Conservation (phyloP, 2,888 invertebrate species). For the Hermaeophaga mercurialis region DNA sequence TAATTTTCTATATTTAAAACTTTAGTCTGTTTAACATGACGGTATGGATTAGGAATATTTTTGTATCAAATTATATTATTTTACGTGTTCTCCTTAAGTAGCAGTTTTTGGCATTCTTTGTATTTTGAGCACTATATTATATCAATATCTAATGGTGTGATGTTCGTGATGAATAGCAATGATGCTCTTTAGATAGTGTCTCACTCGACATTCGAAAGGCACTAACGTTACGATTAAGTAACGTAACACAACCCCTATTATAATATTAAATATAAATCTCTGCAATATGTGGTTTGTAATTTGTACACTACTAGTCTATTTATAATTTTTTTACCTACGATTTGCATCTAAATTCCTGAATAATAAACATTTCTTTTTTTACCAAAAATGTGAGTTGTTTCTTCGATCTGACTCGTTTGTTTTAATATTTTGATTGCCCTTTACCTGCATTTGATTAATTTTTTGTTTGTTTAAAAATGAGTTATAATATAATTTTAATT, state of each 20-base stretch:
- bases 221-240: slow-evolving; percentile 56
- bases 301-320: slow-evolving; percentile 50
- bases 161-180: slow-evolving; percentile 34
- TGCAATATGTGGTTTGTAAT: slow-evolving; percentile 55
- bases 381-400: slow-evolving; percentile 33
- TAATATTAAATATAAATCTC: slow-evolving; percentile 57
- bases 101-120: background rate
- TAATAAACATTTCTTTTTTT: slow-evolving; percentile 28
- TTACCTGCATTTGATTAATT: slow-evolving; percentile 49
- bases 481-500: slow-evolving; percentile 23
- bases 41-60: too few species aligned
- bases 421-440: slow-evolving; percentile 53
- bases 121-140: slow-evolving; percentile 37
- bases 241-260: slow-evolving; percentile 58
- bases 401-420: slow-evolving; percentile 49
- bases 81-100: too few species aligned
- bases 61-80: too few species aligned
- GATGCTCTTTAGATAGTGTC: slow-evolving; percentile 49
- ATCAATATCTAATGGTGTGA: slow-evolving; percentile 51
- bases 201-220: slow-evolving; percentile 59
- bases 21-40: too few species aligned
- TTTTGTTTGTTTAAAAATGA: slow-evolving; percentile 29
- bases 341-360: slow-evolving; percentile 29
- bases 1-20: too few species aligned
- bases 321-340: slow-evolving; percentile 42